phyloP scores from a whole-genome alignment of 2,113 vertebrate species.

The Zosterops hypoxanthus region DNA sequence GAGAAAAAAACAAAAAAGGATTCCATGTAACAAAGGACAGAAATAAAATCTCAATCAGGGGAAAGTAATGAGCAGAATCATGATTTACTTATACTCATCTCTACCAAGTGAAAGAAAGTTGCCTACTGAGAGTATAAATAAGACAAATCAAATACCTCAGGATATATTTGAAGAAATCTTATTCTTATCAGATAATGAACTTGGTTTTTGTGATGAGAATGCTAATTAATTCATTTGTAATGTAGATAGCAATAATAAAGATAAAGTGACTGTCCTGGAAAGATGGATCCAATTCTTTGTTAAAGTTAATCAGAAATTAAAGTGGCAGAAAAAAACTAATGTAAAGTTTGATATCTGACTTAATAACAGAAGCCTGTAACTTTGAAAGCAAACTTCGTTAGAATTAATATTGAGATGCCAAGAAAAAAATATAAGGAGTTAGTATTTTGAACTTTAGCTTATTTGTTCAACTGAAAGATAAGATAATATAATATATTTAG shows the following conservation, averaged over 20 bases:
- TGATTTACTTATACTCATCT: slow-evolving; percentile 14
- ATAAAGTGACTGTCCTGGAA: slow-evolving; percentile 1
- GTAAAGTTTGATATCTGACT: neutral
- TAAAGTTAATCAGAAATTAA: slow-evolving; percentile 26
- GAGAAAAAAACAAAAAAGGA: slow-evolving; percentile 15
- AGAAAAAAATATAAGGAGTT: neutral
- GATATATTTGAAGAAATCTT: slow-evolving; percentile 42
- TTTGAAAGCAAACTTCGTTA: neutral
- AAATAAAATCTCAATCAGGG: neutral
- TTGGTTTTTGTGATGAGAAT: slow-evolving; percentile 33
- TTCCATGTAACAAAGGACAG: neutral
- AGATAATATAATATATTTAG: neutral
- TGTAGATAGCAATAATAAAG: neutral
- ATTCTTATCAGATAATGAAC: slow-evolving; percentile 55
- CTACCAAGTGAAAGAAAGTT: neutral
- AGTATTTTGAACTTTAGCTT: neutral
- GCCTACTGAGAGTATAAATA: slow-evolving; percentile 48
- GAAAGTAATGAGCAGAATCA: slow-evolving; percentile 10
- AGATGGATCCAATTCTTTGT: neutral
- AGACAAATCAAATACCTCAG: slow-evolving; percentile 46
- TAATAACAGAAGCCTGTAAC: neutral
- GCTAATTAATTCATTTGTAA: slow-evolving; percentile 38
- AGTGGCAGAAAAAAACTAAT: neutral
- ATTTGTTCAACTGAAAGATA: neutral
- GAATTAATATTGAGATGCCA: neutral